phyloP scores from a whole-genome alignment of 2,888 invertebrate species.

The Parnassius mnemosyne region DNA sequence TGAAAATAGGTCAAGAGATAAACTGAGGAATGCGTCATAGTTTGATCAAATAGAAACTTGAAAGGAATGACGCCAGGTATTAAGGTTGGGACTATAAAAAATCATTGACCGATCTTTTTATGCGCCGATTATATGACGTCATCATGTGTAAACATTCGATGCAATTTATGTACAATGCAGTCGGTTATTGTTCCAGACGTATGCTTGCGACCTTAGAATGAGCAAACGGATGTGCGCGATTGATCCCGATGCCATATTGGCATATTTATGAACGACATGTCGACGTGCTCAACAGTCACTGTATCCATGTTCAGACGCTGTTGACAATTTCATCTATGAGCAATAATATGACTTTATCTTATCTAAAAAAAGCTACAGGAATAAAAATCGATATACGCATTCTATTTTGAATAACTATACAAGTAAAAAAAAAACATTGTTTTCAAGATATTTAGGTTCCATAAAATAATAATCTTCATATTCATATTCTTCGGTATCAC shows the following conservation, averaged over 20 bases:
- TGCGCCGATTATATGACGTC: slow-evolving; percentile 12
- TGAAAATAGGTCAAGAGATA: slow-evolving; percentile 31
- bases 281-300: slow-evolving; percentile 43
- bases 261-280: slow-evolving; percentile 63
- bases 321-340: background rate
- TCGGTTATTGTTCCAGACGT: slow-evolving; percentile 50
- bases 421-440: no score
- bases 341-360: slow-evolving; percentile 3
- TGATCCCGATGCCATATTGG: slow-evolving; percentile 62
- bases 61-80: slow-evolving; percentile 16
- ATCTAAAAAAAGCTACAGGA: background rate
- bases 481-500: no score
- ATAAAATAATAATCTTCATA: no score
- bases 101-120: slow-evolving; percentile 10
- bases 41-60: slow-evolving; percentile 21
- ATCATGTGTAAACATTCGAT: slow-evolving; percentile 35
- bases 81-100: background rate
- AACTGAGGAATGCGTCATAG: slow-evolving; percentile 24
- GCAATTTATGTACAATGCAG: slow-evolving; percentile 41
- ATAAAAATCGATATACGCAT: slow-evolving; percentile 3
- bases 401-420: no score
- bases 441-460: no score
- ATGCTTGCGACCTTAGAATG: slow-evolving; percentile 44
- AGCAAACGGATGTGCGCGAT: slow-evolving; percentile 65
- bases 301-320: slow-evolving; percentile 4